These are phyloP conservation scores for Drosophila nebulosa DNA, from an alignment of 1,140 invertebrate species.

Conservation along the genomic window DNA sequence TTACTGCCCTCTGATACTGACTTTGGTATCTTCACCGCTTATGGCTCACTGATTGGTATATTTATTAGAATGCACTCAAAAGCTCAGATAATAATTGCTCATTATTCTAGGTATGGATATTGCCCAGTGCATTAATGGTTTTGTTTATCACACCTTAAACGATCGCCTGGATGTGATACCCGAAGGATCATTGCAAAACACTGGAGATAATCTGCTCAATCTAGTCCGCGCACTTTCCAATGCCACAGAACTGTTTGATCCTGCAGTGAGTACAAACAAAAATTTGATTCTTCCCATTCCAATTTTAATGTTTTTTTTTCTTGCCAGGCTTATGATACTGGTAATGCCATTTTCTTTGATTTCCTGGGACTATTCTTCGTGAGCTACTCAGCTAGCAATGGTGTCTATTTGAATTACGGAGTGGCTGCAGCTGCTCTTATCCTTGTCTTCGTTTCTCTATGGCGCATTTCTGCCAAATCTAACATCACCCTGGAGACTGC, in stretches of 20 bases:
- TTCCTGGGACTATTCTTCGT: conserved; percentile 88
- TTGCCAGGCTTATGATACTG: conserved; percentile 48
- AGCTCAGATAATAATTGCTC: too few relatives aligned
- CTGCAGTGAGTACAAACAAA: conserved; percentile 82
- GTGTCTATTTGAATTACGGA: conserved; percentile 83
- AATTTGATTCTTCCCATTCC: too few relatives aligned
- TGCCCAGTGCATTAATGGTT: conserved; percentile 95
- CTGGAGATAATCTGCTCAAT: conserved; percentile 89
- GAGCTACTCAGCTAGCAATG: conserved; percentile 83
- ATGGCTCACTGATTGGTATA: conserved; percentile 82
- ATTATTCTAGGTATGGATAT: conserved; percentile 86
- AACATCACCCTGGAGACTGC: conserved; percentile 30
- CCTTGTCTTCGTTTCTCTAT: conserved; percentile 80
- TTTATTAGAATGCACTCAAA: not conserved
- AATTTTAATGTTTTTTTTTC: conserved; percentile 83
- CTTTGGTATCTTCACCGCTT: conserved; percentile 90
- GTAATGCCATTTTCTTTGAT: conserved; percentile 89
- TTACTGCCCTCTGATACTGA: conserved; percentile 94
- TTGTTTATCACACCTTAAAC: conserved; percentile 93
- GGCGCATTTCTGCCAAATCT: conserved; percentile 44
- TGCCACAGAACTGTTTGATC: conserved; percentile 83
- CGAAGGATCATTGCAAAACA: conserved; percentile 89
- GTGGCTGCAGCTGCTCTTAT: conserved; percentile 81
- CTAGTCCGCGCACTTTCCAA: conserved; percentile 85
- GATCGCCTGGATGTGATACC: conserved; percentile 89